Evolutionary conservation across 53 echinoderm and acorn worm genomes (phyloP), one percentile per base, ranked within the genome.

Genomic region (Temnopleurus reevesii): DNA sequence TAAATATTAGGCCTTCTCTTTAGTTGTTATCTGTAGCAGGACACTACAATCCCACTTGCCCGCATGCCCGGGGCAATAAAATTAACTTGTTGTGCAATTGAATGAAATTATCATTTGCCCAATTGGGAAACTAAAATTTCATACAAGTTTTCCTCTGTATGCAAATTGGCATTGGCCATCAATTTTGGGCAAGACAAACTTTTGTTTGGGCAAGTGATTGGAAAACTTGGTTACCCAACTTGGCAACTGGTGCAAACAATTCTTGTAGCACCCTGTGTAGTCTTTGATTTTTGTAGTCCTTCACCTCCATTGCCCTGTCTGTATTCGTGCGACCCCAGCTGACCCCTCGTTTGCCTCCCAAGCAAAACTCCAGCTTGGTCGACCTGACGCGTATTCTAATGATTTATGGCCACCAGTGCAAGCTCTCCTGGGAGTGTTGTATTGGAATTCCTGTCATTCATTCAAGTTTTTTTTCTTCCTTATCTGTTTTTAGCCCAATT

Each of bases 251-350:
- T n/a, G n/a, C n/a, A n/a, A n/a, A n/a, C n/a, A n/a, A n/a, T n/a
- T n/a, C n/a, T n/a, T n/a, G n/a, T n/a, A n/a, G n/a, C n/a, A n/a
- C n/a, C n/a, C n/a, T 49, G 1, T 49, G 15, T 15, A 56, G 23
- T 5, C 0, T 41, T 7, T 0, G 43, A 34, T 19, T 64, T 64
- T 1, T 13, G 17, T 33, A 71, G 5, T n/a, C 71, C 71, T 38
- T 71, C 71, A 71, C 71, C 71, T 41, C n/a, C 9, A 71, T n/a
- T 71, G 23, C 21, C 71, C 71, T 21, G 41, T 41, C 71, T 71
- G 71, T 41, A 38, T 55, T 66, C 41, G 2, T 71, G 41, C 41
- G 71, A 71, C 71, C 71, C 41, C 36, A n/a, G 8, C 71, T 71
- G 71, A 71, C 71, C 71, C 9, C 71, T 71, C 43, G 21, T 41